Percentiles rank a stretch among this genome's conserved stretches.
phyloP scores from a whole-genome alignment of 2,888 invertebrate genomes.

The Unio delphinus region DNA sequence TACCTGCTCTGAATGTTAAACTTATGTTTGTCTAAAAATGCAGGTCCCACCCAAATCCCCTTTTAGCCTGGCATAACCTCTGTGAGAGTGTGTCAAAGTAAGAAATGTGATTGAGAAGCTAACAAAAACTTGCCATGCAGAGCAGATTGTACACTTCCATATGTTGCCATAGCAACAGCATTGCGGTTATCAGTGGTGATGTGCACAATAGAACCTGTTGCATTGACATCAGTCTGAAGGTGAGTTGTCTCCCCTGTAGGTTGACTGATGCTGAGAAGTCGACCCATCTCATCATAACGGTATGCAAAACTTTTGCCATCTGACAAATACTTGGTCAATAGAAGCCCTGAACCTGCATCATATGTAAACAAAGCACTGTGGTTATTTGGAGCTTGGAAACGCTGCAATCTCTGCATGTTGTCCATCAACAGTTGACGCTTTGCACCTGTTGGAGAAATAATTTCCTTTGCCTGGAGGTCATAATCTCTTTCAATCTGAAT shows the following conservation, averaged over 20 bases:
- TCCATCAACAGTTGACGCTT: conserved; percentile 83
- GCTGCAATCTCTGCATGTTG: conserved; percentile 91
- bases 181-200: conserved; percentile 69
- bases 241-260: conserved; percentile 93
- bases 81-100: too few relatives aligned
- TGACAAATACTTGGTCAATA: conserved; percentile 75
- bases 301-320: conserved; percentile 87
- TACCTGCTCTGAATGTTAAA: too few relatives aligned
- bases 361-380: conserved; percentile 95
- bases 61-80: not conserved
- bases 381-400: conserved; percentile 89
- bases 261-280: conserved; percentile 87
- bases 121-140: conserved; percentile 68
- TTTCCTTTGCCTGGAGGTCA: conserved; percentile 84
- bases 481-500: conserved; percentile 90
- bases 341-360: conserved; percentile 87
- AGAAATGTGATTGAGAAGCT: conserved; percentile 14
- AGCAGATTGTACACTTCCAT: conserved; percentile 70
- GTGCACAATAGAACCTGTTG: conserved; percentile 70
- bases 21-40: too few relatives aligned
- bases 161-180: conserved; percentile 69
- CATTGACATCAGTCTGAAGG: conserved; percentile 65
- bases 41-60: not conserved
- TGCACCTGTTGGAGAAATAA: conserved; percentile 60
- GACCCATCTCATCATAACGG: conserved; percentile 90